A percentile compares a stretch with the other conserved stretches of the same genome.
phyloP scores from a whole-genome alignment of 2,113 vertebrate genomes.

The Xerus inauris region DNA sequence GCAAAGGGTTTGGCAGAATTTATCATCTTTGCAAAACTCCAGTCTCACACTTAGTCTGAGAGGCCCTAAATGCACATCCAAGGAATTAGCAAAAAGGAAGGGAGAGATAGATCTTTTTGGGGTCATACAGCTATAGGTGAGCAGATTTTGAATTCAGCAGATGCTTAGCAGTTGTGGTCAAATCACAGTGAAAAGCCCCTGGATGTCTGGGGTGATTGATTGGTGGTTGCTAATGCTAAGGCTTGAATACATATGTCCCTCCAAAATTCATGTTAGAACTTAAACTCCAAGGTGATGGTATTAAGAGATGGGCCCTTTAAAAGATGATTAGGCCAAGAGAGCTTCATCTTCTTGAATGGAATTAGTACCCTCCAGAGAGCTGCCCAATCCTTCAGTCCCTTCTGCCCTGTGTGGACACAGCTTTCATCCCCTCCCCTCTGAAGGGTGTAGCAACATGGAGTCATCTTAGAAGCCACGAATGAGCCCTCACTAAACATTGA shows the following conservation, averaged over 20 bases:
- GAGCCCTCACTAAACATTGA: background rate
- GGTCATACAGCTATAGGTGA: constrained; percentile 23
- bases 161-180: constrained; percentile 51
- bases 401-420: background rate
- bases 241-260: background rate
- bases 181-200: constrained; percentile 21
- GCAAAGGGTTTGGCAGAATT: background rate
- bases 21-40: background rate
- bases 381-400: background rate
- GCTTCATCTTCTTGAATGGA: background rate
- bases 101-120: constrained; percentile 54
- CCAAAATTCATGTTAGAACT: background rate
- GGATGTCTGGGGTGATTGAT: background rate
- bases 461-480: background rate
- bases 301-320: background rate
- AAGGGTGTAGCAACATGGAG: background rate
- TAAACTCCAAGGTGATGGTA: background rate
- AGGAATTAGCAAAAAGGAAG: background rate
- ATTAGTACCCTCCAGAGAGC: background rate
- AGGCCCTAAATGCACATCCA: constrained; percentile 42
- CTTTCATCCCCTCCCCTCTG: background rate
- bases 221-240: background rate
- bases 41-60: background rate
- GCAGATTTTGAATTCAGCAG: background rate
- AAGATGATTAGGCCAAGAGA: background rate